Conservation (phyloP, 2,797 vertebrate genomes). For the Lepus oiostolus region DNA sequence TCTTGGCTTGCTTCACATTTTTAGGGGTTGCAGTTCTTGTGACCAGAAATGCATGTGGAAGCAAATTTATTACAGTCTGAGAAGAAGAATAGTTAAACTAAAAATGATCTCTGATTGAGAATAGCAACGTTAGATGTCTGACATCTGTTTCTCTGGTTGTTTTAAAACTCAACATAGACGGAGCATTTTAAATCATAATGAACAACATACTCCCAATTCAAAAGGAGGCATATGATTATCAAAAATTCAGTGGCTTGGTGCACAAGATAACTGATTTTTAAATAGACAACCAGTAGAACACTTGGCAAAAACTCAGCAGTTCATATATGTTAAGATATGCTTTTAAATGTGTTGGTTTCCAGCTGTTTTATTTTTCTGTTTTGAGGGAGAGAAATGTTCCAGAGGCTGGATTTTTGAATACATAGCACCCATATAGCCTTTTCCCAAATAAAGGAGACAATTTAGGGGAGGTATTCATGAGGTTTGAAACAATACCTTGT, state of each 20-base stretch:
- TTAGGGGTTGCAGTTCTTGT: constrained; percentile 77
- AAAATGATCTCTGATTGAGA: constrained; percentile 86
- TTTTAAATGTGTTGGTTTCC: constrained; percentile 67
- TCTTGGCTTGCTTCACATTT: constrained; percentile 79
- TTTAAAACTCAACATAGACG: constrained; percentile 80
- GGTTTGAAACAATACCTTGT: constrained; percentile 40
- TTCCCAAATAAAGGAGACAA: constrained; percentile 3
- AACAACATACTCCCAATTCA: constrained; percentile 69
- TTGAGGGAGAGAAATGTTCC: constrained; percentile 20
- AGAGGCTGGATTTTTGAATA: background rate
- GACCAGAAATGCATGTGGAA: constrained; percentile 83
- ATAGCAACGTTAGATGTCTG: constrained; percentile 80
- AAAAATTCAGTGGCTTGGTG: constrained; percentile 69
- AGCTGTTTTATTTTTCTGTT: constrained; percentile 66
- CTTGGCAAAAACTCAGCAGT: constrained; percentile 58
- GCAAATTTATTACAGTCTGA: constrained; percentile 82
- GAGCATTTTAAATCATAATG: constrained; percentile 82
- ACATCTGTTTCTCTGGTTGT: constrained; percentile 84
- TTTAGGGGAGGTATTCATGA: background rate
- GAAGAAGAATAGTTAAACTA: constrained; percentile 81
- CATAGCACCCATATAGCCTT: background rate
- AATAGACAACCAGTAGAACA: constrained; percentile 57
- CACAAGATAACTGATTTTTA: constrained; percentile 76
- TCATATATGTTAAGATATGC: constrained; percentile 65
- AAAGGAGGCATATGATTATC: constrained; percentile 63